These are phyloP conservation scores for Beroe forskalii DNA, from an alignment of 37 sponge, comb jelly and placozoan genomes.

Conservation along the genomic window DNA sequence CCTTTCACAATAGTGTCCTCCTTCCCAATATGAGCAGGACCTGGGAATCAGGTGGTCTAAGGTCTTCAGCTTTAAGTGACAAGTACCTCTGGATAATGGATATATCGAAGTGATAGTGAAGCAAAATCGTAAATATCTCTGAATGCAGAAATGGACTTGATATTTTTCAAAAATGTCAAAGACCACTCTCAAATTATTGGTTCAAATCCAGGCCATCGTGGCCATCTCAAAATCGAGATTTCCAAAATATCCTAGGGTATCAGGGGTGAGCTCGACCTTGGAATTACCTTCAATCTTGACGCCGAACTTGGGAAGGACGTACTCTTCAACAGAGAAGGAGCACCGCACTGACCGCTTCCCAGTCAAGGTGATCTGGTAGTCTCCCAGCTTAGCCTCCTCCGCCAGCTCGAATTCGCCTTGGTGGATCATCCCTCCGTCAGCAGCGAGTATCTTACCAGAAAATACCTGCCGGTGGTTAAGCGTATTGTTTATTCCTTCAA, in stretches of 20 bases:
- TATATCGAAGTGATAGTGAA: no score
- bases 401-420: slow-evolving; percentile 34
- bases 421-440: not conserved
- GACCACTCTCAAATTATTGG: no score
- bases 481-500: not conserved
- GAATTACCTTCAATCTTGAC: slow-evolving; percentile 51
- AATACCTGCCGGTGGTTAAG: slow-evolving; percentile 6
- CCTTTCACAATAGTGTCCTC: not conserved
- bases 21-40: not conserved
- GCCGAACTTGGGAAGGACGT: slow-evolving; percentile 58
- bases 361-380: not conserved
- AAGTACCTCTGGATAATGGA: no score
- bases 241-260: no score
- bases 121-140: no score
- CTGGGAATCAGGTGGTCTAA: no score
- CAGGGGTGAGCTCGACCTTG: no score
- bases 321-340: slow-evolving; percentile 57
- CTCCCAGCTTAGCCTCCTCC: slow-evolving; percentile 20
- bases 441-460: not conserved
- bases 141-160: no score
- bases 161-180: no score
- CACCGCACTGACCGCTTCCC: slow-evolving; percentile 10
- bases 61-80: no score
- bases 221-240: no score
- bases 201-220: no score